A percentile compares a stretch with the other conserved stretches of the same genome.
Evolutionary conservation across 2,888 invertebrate genomes (phyloP).

Genomic region (Mimas tiliae): DNA sequence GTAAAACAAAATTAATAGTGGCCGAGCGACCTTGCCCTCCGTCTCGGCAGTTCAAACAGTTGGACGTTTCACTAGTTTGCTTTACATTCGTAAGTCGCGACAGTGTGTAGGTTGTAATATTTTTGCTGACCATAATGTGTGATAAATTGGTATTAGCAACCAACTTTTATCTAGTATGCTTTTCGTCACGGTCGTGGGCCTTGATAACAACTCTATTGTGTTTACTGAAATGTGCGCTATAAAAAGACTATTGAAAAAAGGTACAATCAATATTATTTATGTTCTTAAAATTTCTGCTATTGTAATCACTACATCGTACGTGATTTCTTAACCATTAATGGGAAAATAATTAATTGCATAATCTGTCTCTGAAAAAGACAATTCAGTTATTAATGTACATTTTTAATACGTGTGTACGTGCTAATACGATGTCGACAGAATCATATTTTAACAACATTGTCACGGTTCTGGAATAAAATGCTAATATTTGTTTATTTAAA

Average conservation of each 20-base stretch:
- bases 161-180: background rate
- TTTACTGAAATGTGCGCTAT: background rate
- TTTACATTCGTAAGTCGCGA: background rate
- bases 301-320: background rate
- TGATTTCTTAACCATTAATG: background rate
- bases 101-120: constrained; percentile 16
- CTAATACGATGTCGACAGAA: background rate
- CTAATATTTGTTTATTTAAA: constrained; percentile 13
- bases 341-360: background rate
- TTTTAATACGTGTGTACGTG: background rate
- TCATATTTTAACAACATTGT: background rate
- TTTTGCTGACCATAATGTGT: constrained; percentile 8
- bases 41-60: constrained; percentile 16
- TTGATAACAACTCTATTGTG: background rate
- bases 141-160: constrained; percentile 1
- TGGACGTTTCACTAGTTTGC: background rate
- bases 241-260: background rate
- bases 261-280: background rate
- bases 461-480: background rate
- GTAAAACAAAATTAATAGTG: background rate
- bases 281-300: background rate
- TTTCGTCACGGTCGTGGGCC: background rate
- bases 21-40: constrained; percentile 7
- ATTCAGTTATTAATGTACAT: background rate
- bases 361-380: background rate